Percentiles rank a stretch among this genome's conserved stretches.
Conservation (phyloP, 2,113 vertebrate genomes). For the Saguinus midas region DNA sequence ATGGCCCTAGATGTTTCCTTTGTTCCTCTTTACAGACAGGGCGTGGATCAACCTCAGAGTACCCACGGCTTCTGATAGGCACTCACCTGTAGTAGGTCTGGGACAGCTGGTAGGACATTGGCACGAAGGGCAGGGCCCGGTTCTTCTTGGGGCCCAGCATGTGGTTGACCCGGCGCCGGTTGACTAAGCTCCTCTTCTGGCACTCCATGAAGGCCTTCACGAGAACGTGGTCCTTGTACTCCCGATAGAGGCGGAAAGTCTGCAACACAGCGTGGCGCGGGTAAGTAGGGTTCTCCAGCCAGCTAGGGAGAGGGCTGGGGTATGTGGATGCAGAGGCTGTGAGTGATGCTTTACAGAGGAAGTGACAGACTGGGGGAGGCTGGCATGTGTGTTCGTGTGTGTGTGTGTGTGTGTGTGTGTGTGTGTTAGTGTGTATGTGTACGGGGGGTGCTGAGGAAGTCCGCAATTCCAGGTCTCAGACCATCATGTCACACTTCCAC, state of each 20-base stretch:
- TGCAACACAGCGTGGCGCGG: constrained; percentile 53
- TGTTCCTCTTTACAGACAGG: fast-evolving
- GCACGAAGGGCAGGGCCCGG: constrained; percentile 92
- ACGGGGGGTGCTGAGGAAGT: background rate
- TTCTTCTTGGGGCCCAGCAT: constrained; percentile 90
- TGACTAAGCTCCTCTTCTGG: constrained; percentile 91
- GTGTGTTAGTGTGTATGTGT: background rate
- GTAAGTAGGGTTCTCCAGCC: background rate
- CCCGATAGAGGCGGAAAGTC: constrained; percentile 93
- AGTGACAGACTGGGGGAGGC: fast-evolving
- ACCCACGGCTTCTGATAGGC: background rate
- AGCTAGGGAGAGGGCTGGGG: background rate
- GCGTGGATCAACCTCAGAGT: background rate
- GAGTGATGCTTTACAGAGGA: fast-evolving
- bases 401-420: background rate
- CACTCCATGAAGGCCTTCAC: constrained; percentile 90
- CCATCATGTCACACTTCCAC: background rate
- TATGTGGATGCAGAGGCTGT: fast-evolving
- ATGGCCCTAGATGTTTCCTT: fast-evolving
- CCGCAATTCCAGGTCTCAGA: fast-evolving
- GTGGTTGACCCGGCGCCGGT: constrained; percentile 91
- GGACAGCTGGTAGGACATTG: constrained; percentile 98
- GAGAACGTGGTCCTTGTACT: constrained; percentile 90
- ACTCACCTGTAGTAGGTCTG: constrained; percentile 93
- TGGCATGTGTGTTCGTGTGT: fast-evolving